Evolutionary conservation across 2,888 invertebrate genomes (phyloP), one percentile per base, ranked within the genome.

Genomic region (Eupithecia subfuscata): DNA sequence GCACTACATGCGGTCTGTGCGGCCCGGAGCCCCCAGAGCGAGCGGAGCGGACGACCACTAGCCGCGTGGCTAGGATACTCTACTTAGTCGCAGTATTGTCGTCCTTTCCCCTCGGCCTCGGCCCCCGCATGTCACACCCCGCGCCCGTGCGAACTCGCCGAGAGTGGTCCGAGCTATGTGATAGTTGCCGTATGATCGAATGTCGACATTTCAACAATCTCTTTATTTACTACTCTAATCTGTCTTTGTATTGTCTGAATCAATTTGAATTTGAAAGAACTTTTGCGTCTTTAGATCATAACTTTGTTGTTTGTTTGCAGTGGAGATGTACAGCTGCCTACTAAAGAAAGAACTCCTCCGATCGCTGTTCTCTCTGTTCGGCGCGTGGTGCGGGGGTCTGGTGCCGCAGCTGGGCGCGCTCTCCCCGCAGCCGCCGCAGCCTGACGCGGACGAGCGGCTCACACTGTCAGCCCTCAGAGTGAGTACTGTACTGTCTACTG

Each of bases 301-400:
- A 37, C 16, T n/a, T 34, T n/a, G 22, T 22, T 40, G 68, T 67
- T 70, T 75, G n/a, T 16, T 75, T 71, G 30, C 90, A 98, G 98
- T 98, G 95, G 99, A 99, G 87, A 97, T 97, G 79, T 97, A 98
- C 89, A 96, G 97, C 70, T 97, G 97, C 25, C 94, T 99, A 75
- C 88, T 99, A 86, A 98, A 98, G 86, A 96, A 98, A 80, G 98
- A 99, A 85, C 93, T 98, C 69, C 96, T 98, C 71, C 96, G 97
- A 81, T 97, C 97, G 87, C 95, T 99, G 78, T 99, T 99, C 93
- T 96, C 97, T 81, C 95, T 99, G 80, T 99, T 99, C 92, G 97
- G 98, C 48, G 97, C 97, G 67, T 99, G 99, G 99, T 98, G 98
- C 85, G 99, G 99, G 2, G 96, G 97, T 78, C 97, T 98, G 86